Conservation (phyloP, 2,113 vertebrate species). For the Eubucco bourcierii region DNA sequence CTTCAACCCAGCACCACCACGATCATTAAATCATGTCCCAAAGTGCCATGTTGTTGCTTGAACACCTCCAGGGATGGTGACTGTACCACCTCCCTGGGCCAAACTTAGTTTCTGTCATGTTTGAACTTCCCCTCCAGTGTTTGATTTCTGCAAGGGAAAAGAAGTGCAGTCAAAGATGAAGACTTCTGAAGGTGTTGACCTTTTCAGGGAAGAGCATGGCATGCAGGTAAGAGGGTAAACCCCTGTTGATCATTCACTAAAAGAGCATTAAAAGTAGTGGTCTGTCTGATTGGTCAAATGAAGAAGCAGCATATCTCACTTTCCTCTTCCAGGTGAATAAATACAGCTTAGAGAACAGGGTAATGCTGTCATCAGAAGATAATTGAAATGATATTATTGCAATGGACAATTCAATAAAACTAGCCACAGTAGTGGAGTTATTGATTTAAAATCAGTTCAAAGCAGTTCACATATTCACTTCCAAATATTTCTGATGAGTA, state of each 20-base stretch:
- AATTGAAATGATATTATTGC: conserved; percentile 69
- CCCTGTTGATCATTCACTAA: background rate
- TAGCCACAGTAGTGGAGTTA: conserved; percentile 59
- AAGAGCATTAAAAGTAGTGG: conserved; percentile 28
- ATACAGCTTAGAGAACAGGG: conserved; percentile 18
- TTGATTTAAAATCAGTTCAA: conserved; percentile 68
- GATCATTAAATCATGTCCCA: no score
- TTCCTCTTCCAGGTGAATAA: conserved; percentile 41
- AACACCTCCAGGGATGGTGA: no score
- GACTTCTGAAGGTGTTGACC: background rate
- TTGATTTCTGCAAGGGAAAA: conserved; percentile 6
- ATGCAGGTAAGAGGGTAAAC: background rate
- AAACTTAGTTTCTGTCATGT: background rate
- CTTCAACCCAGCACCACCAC: no score
- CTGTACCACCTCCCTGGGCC: no score
- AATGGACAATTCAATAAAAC: conserved; percentile 61
- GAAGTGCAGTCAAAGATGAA: background rate
- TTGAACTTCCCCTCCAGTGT: background rate
- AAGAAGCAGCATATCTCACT: background rate
- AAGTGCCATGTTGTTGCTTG: no score
- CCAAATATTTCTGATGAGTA: conserved; percentile 65
- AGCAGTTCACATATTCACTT: conserved; percentile 52
- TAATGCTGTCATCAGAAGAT: conserved; percentile 58
- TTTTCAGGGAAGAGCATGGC: background rate
- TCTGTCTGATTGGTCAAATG: conserved; percentile 37